Base-by-base conservation (phyloP, 2,113 vertebrate species). In the Muntiacus reevesi region DNA sequence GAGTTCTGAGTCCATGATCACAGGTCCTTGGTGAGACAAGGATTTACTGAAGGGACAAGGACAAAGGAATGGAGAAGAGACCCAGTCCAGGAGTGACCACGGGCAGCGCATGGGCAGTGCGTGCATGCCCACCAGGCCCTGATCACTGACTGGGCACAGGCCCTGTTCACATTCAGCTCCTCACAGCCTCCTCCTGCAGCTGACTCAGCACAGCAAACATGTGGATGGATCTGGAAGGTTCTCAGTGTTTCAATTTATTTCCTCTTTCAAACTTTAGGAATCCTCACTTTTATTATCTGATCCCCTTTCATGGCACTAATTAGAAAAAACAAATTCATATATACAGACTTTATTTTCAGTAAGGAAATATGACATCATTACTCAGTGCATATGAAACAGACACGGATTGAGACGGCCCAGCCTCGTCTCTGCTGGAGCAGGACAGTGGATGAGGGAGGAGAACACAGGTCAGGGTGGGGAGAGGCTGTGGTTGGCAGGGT, bases 401-500 rank as follows among this genome's bases (percentile, higher is more conserved):
- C 74, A 78, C 13, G 1, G 6, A 45, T 28, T 0, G 13, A 78
- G 3, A 28, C 0, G 12, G 60, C 43, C 91, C 54, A 95, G 93
- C 78, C 36, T 6, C 0, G 0, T 36, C 13, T 81, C 71, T 52
- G 55, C 27, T 17, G 36, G 17, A 40, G 3, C 9, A 85, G 28
- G 82, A 36, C 17, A 14, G 78, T 28, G 6, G 1, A 33, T 19
- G 11, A 23, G n/a, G 40, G 45, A 78, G 1, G 25, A 40, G 8
- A 36, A 43, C 57, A 43, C 94, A 86, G 45, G 11, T 21, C 17
- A 54, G 8, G 54, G 60, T 33, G 62, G 7, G 33, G 16, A 67
- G 16, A 5, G 43, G 43, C 1, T 0, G 43, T 7, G 6, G 43
- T 45, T 1, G 6, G 43, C 43, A 45, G 43, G 16, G 62, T 1